phyloP scores from a whole-genome alignment of 2,113 vertebrate species.

The Peromyscus polionotus region DNA sequence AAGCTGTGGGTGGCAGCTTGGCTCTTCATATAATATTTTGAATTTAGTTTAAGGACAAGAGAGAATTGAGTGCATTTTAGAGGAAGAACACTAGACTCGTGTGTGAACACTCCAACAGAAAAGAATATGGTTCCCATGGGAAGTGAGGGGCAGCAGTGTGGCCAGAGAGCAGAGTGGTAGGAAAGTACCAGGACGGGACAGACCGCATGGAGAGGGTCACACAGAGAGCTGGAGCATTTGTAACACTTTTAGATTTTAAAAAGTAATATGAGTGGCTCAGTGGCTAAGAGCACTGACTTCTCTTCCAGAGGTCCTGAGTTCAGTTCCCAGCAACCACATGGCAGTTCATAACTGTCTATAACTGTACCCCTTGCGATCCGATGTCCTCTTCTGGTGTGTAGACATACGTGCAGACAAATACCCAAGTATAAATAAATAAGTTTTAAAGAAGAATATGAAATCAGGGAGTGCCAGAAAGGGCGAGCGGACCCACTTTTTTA shows the following conservation, averaged over 20 bases:
- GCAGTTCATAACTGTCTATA: background rate
- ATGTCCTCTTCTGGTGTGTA: background rate
- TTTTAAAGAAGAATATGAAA: background rate
- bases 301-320: background rate
- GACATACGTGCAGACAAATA: background rate
- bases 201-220: background rate
- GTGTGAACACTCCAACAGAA: background rate
- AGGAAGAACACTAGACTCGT: background rate
- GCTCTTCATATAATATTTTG: background rate
- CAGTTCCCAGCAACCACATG: background rate
- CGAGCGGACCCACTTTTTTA: background rate
- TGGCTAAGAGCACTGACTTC: background rate
- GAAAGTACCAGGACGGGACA: background rate
- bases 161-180: background rate
- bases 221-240: background rate
- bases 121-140: background rate
- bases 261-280: background rate
- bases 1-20: background rate
- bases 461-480: background rate
- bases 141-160: background rate
- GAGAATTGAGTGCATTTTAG: conserved; percentile 21
- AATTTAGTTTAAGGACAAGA: background rate
- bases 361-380: background rate
- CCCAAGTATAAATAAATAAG: background rate
- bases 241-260: conserved; percentile 35